Evolutionary conservation across 2,888 invertebrate species (phyloP).

Genomic region (Pollenia angustigena): DNA sequence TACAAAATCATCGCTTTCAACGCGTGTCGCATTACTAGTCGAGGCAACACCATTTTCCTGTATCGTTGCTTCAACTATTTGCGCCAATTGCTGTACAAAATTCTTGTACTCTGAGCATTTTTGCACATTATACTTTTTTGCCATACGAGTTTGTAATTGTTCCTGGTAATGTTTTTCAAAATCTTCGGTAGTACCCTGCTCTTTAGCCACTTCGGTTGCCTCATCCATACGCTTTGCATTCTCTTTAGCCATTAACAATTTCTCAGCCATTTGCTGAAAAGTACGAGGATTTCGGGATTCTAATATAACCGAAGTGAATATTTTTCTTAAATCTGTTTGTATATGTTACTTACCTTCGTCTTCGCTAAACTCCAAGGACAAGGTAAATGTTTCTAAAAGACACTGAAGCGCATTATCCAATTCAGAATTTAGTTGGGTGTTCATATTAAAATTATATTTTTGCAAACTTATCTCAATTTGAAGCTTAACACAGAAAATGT

Average conservation of each 20-base stretch:
- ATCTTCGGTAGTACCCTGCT: constrained; percentile 59
- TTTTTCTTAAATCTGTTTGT: not conserved
- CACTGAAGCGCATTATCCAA: constrained; percentile 78
- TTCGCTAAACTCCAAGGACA: constrained; percentile 75
- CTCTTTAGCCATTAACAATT: constrained; percentile 69
- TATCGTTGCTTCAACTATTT: constrained; percentile 65
- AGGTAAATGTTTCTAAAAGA: constrained; percentile 76
- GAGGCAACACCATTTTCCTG: constrained; percentile 4
- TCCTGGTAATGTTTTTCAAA: constrained; percentile 68
- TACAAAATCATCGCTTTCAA: constrained; percentile 75
- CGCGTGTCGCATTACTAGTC: constrained; percentile 36
- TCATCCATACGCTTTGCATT: constrained; percentile 63
- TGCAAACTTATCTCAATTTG: no score
- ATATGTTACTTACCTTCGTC: constrained; percentile 72
- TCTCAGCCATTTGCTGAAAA: constrained; percentile 70
- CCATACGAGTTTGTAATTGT: constrained; percentile 35
- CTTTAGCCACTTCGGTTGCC: constrained; percentile 69
- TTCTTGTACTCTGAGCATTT: constrained; percentile 74
- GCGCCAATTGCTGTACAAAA: constrained; percentile 66
- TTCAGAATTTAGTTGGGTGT: constrained; percentile 78
- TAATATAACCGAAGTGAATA: constrained; percentile 30
- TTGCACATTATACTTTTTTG: constrained; percentile 69
- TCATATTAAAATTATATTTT: constrained; percentile 41
- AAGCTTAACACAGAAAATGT: not conserved
- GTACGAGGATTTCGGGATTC: constrained; percentile 69